Base-by-base conservation (phyloP, 2,888 invertebrate species). In the Myathropa florea region DNA sequence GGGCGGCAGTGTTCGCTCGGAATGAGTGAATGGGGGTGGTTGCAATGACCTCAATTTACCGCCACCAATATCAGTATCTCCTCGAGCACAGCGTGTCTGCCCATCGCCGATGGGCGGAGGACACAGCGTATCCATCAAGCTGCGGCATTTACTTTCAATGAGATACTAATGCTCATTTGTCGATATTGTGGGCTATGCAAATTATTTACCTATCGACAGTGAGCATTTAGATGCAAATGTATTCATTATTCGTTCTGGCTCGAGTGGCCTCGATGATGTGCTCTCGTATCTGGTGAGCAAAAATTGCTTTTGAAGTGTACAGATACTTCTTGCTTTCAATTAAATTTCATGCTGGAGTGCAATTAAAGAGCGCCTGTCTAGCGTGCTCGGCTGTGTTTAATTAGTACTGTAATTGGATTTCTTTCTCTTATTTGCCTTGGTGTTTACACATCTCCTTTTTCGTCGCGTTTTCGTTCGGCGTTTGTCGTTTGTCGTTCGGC, bases 351-450 rank as follows among this genome's bases (percentile, higher is more conserved):
- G 36, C 72, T 72, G 21, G 53, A 73, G 61, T 80, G 61, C 72
- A 73, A 70, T 77, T 70, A 70, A 78, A 55, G 70, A 55, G 57
- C 33, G 63, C 36, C 55, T 70, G 70, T 64, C 64, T 78, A 78
- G 63, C 61, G 33, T 60, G 46, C 67, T 73, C 36, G 55, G 53
- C 73, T 67, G 72, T 61, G 65, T 73, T 80, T 80, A 73, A 80
- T 80, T 80, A 72, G 67, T 60, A 67, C 65, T 39, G 57, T 80
- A 73, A 73, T 71, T 80, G 80, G 46, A 79, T 60, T 59, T 79
- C 36, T 46, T 72, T 71, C 46, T 46, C 28, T 39, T 78, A 63
- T 70, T 78, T 78, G 30, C 24, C n/a, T 23, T 46, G 33, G 55
- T 14, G 55, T 28, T 73, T 64, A 64, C 55, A 26, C 59, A 65